phyloP scores from a whole-genome alignment of 2,797 vertebrate species.

The Uromys caudimaculatus region DNA sequence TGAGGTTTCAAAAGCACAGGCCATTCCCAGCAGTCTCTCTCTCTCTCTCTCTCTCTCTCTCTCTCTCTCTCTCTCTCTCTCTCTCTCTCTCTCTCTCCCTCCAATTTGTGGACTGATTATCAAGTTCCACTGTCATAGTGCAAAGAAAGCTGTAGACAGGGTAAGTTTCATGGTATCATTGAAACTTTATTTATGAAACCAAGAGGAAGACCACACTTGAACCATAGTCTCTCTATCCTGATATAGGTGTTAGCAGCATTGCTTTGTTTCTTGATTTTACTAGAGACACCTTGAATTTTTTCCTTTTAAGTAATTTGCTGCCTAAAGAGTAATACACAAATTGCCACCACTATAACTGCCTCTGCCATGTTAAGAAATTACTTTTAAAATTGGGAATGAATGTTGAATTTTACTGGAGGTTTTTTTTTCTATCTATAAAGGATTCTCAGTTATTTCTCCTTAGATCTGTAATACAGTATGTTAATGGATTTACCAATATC shows the following conservation, averaged over 20 bases:
- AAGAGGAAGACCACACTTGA: not conserved
- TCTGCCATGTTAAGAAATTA: not conserved
- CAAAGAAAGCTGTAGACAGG: not conserved
- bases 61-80: fast-evolving
- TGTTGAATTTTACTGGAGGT: not conserved
- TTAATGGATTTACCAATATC: not conserved
- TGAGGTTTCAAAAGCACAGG: not conserved
- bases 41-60: fast-evolving
- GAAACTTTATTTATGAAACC: not conserved
- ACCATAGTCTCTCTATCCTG: not conserved
- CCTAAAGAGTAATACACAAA: not conserved
- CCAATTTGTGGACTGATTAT: not conserved
- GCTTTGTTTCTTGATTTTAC: not conserved
- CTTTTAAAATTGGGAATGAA: not conserved
- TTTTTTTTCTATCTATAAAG: not conserved
- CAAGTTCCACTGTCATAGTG: not conserved
- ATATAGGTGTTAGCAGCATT: not conserved
- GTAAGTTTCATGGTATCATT: not conserved
- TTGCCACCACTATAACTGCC: not conserved
- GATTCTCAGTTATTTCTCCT: not conserved
- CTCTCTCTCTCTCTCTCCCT: not conserved
- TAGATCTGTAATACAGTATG: not conserved
- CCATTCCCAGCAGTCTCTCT: not conserved
- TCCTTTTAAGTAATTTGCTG: not conserved
- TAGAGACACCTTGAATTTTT: not conserved